Conservation (phyloP, 2,797 vertebrate genomes). For the Nasua narica region DNA sequence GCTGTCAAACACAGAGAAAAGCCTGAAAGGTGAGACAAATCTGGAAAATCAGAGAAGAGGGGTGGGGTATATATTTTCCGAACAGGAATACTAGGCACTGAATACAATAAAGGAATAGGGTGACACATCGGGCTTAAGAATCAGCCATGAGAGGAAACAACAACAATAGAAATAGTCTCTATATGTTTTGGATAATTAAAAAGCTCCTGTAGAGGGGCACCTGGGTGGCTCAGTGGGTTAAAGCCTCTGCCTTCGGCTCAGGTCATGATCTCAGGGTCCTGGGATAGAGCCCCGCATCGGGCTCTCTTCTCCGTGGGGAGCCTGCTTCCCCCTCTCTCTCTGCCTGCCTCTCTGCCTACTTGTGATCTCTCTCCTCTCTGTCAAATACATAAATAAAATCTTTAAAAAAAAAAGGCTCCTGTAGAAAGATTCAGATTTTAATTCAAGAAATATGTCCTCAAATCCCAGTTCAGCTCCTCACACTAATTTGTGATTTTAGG, state of each 20-base stretch:
- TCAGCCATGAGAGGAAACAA: background rate
- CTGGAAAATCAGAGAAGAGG: background rate
- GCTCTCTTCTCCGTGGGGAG: no score
- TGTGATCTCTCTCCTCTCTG: no score
- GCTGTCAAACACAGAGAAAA: background rate
- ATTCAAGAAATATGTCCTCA: background rate
- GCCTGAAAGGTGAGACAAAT: background rate
- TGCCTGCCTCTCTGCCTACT: no score
- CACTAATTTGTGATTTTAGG: background rate
- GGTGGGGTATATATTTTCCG: background rate
- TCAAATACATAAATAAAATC: no score
- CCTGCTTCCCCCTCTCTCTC: no score
- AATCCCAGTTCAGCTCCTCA: background rate
- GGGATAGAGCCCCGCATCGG: no score
- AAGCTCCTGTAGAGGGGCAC: background rate
- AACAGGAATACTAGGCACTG: background rate
- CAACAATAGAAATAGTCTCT: background rate
- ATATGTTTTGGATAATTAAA: background rate
- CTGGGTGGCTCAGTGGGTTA: no score
- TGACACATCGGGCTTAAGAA: background rate
- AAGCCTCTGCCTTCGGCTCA: no score
- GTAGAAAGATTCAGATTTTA: background rate
- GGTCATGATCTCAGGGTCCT: no score
- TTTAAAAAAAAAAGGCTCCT: background rate
- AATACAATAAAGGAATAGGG: background rate